Conservation (phyloP, 2,797 vertebrate species). For the Hypotaenidia philippensis region DNA sequence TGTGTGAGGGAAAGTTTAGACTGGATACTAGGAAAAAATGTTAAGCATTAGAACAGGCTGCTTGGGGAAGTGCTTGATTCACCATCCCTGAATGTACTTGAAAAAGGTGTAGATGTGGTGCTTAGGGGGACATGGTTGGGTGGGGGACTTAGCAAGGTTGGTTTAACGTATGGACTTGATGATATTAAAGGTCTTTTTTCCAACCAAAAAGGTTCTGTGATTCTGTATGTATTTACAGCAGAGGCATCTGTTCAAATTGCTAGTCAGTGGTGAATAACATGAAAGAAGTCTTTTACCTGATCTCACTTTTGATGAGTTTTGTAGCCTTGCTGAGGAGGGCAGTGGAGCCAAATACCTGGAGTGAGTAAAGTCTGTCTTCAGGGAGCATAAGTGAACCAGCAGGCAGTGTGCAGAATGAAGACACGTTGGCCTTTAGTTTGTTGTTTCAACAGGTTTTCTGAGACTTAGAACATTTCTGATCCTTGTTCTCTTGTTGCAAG, state of each 20-base stretch:
- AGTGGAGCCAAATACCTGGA: not conserved
- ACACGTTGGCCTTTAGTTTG: not conserved
- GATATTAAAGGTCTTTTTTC: not conserved
- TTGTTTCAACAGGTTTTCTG: not conserved
- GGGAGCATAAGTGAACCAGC: not conserved
- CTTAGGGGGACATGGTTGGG: not conserved
- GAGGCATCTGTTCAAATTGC: not conserved
- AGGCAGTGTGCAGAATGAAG: not conserved
- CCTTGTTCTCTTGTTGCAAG: not conserved
- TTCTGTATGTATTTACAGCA: not conserved
- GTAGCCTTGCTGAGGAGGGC: not conserved
- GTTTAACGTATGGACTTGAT: not conserved
- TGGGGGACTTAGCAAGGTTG: not conserved
- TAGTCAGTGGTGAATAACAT: not conserved
- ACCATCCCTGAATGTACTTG: too few relatives aligned
- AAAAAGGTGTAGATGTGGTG: not conserved
- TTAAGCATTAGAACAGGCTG: too few relatives aligned
- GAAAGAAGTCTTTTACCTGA: not conserved
- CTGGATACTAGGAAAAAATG: too few relatives aligned
- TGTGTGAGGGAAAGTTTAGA: too few relatives aligned
- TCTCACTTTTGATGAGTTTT: not conserved
- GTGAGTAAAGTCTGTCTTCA: not conserved
- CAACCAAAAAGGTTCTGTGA: not conserved
- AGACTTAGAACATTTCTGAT: not conserved
- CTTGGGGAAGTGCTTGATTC: too few relatives aligned